phyloP scores from a whole-genome alignment of 1,140 invertebrate species.

The Mizuhopecten yessoensis region DNA sequence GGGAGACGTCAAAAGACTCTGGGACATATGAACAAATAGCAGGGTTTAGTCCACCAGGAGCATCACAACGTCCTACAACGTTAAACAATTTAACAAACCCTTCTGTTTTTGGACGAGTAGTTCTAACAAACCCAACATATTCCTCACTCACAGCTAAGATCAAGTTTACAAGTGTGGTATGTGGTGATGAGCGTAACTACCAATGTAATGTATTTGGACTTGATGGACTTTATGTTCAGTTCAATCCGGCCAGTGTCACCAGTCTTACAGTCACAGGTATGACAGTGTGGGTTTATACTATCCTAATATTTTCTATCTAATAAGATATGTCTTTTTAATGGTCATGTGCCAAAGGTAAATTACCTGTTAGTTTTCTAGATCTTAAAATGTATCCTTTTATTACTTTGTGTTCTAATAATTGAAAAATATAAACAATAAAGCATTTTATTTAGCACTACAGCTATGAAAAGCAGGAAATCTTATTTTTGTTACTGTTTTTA shows the following conservation, averaged over 20 bases:
- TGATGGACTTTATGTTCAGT: no score
- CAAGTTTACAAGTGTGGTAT: background rate
- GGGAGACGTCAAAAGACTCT: background rate
- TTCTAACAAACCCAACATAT: background rate
- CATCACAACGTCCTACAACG: background rate
- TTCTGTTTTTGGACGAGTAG: background rate
- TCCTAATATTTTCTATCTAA: no score
- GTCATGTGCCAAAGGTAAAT: no score
- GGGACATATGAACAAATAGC: background rate
- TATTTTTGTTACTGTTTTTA: no score
- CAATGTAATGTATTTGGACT: background rate
- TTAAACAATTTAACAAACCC: background rate
- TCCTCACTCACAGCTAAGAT: background rate
- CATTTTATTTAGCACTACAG: no score
- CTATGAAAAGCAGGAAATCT: no score
- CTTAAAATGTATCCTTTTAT: no score
- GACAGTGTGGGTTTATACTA: background rate
- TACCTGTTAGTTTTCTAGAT: no score
- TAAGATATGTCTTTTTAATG: no score
- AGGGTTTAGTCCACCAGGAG: background rate
- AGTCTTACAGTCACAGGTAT: conserved; percentile 11
- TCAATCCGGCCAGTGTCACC: background rate
- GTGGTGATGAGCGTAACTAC: background rate
- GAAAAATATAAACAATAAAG: no score
- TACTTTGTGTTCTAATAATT: no score